phyloP scores from a whole-genome alignment of 2,797 vertebrate genomes.

The Ciconia nigra region DNA sequence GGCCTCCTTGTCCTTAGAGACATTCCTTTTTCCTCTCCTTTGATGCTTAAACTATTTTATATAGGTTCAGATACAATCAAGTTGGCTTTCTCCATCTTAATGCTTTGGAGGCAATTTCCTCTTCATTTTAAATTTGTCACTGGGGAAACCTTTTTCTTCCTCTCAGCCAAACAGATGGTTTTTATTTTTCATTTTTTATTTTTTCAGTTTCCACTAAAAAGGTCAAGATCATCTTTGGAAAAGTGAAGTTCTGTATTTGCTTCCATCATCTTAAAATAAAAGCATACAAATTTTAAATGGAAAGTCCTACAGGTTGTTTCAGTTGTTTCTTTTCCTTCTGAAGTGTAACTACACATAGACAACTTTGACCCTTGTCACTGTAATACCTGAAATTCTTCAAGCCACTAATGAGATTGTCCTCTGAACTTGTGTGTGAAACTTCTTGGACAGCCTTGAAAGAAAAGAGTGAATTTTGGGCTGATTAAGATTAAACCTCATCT shows the following conservation, averaged over 20 bases:
- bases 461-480: not conserved
- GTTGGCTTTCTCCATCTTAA: slow-evolving; percentile 47
- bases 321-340: not conserved
- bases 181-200: slow-evolving; percentile 46
- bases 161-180: slow-evolving; percentile 73
- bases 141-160: slow-evolving; percentile 62
- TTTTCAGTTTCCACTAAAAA: slow-evolving; percentile 8
- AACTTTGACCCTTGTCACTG: not conserved
- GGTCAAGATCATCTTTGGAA: slow-evolving; percentile 42
- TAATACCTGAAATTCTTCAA: not conserved
- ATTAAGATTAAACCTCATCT: not conserved
- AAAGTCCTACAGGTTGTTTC: not conserved
- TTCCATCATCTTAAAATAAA: slow-evolving; percentile 43
- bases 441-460: not conserved
- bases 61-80: slow-evolving; percentile 62
- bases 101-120: slow-evolving; percentile 71
- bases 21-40: slow-evolving; percentile 38
- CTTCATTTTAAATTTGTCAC: slow-evolving; percentile 71
- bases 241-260: slow-evolving; percentile 27
- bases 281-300: not conserved
- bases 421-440: not conserved
- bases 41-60: slow-evolving; percentile 57
- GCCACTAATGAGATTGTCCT: not conserved
- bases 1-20: slow-evolving; percentile 1
- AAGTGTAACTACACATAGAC: not conserved